A percentile compares a stretch with the other conserved stretches of the same genome.
Conservation (phyloP, 2,113 vertebrate species). For the Capricornis sumatraensis region DNA sequence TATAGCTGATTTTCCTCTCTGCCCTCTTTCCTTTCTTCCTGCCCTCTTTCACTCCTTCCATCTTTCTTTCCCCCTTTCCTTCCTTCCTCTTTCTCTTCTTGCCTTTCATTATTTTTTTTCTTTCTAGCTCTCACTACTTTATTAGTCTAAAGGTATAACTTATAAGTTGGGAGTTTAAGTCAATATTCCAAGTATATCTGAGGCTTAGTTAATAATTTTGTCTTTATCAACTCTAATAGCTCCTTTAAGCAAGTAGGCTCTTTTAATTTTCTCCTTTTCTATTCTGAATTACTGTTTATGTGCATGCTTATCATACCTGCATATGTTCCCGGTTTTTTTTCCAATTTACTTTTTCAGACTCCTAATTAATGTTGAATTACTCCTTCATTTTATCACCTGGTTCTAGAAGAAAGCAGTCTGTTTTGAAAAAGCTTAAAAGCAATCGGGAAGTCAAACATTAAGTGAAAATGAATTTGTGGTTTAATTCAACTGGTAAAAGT, state of each 20-base stretch:
- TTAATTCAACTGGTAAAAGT: background rate
- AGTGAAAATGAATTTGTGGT: background rate
- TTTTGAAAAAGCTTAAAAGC: constrained; percentile 13
- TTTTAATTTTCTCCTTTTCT: background rate
- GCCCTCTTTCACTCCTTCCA: accelerated
- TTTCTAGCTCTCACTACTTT: background rate
- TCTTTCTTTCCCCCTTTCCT: too few species aligned
- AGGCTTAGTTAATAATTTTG: background rate
- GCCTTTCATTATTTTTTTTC: background rate
- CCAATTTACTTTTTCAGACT: background rate
- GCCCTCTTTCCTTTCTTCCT: background rate
- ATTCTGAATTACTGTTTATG: background rate
- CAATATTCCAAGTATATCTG: background rate
- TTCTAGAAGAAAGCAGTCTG: constrained; percentile 1
- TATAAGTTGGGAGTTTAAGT: background rate
- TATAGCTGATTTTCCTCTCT: background rate
- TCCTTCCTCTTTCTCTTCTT: background rate
- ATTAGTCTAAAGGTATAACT: background rate
- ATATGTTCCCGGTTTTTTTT: background rate
- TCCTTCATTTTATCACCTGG: constrained; percentile 25
- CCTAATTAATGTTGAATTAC: constrained; percentile 18
- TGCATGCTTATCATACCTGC: background rate
- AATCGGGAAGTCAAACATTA: background rate
- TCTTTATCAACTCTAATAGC: background rate
- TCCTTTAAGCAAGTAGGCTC: background rate